Evolutionary conservation across 2,888 invertebrate species (phyloP), one percentile per base, ranked within the genome.

Genomic region (Entomobrya proxima): DNA sequence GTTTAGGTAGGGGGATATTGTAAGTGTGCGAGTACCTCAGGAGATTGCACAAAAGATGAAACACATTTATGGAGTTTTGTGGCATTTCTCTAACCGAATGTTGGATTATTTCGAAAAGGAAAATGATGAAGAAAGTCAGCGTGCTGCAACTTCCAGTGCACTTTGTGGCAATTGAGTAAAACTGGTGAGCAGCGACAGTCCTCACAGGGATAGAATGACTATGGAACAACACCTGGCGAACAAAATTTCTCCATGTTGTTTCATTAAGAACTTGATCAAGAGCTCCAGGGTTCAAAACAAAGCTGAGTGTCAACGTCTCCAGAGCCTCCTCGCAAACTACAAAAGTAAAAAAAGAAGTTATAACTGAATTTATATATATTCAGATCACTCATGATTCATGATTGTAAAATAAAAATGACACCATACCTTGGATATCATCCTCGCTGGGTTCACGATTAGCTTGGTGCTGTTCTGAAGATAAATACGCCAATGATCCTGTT

Each of bases 311-410:
- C 87, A 98, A 93, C 87, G 98, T 95, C 93, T 98, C 98, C 92
- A 98, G 93, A 69, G 98, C 97, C 93, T 98, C 98, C 90, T 97
- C 96, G 91, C 97, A 97, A 91, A 97, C 95, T 93, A 92, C 87
- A 50, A 58, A 88, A 30, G 30, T 5, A 1, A 58, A 58, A 15
- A 50, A 21, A 15, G 9, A 13, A 44, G n/a, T n/a, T n/a, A 44
- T 44, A 44, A 44, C n/a, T 5, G 13, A 44, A n/a, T 44, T n/a
- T n/a, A n/a, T n/a, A n/a, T n/a, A n/a, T n/a, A n/a, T n/a, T n/a
- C n/a, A n/a, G n/a, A n/a, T n/a, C 3, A 2, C 44, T 2, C n/a
- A 44, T n/a, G 15, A 2, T 44, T 44, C n/a, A 44, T 15, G n/a
- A 44, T 44, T 9, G 44, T 44, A 40, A 40, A 9, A 44, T 15